Base-by-base conservation (phyloP, 2,797 vertebrate species). In the Brachyalestes nurse region DNA sequence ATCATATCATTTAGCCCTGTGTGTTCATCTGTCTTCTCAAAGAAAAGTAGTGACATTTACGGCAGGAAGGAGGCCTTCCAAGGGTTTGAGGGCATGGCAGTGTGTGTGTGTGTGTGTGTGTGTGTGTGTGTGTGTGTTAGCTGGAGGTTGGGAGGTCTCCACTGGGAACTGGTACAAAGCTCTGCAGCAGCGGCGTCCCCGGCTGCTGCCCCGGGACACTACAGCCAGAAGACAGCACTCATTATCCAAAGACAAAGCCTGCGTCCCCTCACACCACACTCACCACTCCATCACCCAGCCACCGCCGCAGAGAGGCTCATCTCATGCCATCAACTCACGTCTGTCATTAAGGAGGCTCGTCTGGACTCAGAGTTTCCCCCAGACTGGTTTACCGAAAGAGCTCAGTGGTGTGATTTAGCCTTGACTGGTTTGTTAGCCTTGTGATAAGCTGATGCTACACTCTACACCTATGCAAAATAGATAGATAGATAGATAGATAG, bases 31-130 rank as follows among this genome's bases (percentile, higher is more conserved):
- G 90, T 93, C 89, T 88, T 88, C 67, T 77, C 70, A 83, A 88
- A 84, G 55, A 71, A 85, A 82, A 64, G 85, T 64, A 70, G 55
- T 92, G 90, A 93, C 89, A 92, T 93, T 92, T 92, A 93, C 84
- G 81, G 86, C 88, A 91, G 90, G 90, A 92, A 90, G 91, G 80
- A 85, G 84, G 79, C 87, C 86, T 51, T 91, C 91, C 91, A 91
- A 90, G 77, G 84, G 91, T 93, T 93, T 92, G 90, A 92, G 92
- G 92, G 88, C 90, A 92, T 86, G 90, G 89, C 88, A 89, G 86
- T 25, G 45, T 58, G 45, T 58, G 66, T 72, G 85, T 82, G 82
- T 75, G 45, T 58, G 45, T 58, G 66, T 72, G 85, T 82, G 82
- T 75, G 75, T 80, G 85, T 79, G 65, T 73, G 87, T 82, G 82